Conservation (phyloP, 2,113 vertebrate genomes). For the Semnopithecus entellus region DNA sequence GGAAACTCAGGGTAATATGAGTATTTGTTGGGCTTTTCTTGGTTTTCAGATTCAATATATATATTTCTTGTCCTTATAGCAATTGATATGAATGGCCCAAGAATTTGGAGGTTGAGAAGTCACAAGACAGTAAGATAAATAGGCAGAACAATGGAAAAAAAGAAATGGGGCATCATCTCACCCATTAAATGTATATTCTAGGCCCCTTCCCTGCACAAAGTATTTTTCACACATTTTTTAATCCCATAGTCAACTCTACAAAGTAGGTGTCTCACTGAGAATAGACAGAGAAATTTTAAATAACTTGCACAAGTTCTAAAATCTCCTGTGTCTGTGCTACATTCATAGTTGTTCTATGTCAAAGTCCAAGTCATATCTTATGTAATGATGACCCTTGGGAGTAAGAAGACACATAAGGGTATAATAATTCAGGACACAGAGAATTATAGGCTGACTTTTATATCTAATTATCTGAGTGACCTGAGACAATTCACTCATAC, state of each 20-base stretch:
- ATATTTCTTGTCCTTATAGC: background rate
- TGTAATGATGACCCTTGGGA: background rate
- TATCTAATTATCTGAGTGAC: background rate
- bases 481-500: background rate
- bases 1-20: background rate
- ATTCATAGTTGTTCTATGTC: background rate
- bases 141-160: background rate
- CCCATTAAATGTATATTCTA: background rate
- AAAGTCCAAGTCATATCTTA: background rate
- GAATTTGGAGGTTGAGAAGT: background rate
- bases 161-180: background rate
- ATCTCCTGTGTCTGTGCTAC: background rate
- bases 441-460: background rate
- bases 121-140: background rate
- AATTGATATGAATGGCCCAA: background rate
- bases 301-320: background rate
- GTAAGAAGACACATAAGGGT: background rate
- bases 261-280: background rate
- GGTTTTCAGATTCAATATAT: background rate
- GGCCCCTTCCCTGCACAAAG: background rate
- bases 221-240: background rate
- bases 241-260: background rate
- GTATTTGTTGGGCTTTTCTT: background rate
- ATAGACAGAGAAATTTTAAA: background rate
- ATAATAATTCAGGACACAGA: background rate